These are phyloP conservation scores for Oedothorax gibbosus DNA, from an alignment of 1,140 invertebrate genomes.

Conservation along the genomic window DNA sequence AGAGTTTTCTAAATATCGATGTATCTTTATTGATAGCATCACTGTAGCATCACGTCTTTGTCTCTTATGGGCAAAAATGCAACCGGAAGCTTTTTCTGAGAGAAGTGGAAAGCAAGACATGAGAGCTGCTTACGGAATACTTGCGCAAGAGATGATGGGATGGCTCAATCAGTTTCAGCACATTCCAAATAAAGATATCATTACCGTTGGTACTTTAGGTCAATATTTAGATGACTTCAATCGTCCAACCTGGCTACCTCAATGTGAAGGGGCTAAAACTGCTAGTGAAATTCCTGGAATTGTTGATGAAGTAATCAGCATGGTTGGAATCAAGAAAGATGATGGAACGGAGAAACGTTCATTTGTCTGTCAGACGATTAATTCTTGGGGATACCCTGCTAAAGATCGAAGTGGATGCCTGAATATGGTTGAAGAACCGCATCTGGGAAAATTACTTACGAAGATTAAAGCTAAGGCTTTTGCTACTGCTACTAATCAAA, in stretches of 20 bases:
- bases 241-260: slow-evolving; percentile 25
- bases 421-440: slow-evolving; percentile 43
- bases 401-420: slow-evolving; percentile 43
- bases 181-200: slow-evolving; percentile 28
- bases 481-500: slow-evolving; percentile 2
- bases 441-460: slow-evolving; percentile 33
- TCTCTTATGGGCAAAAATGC: slow-evolving; percentile 33
- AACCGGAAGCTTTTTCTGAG: slow-evolving; percentile 44
- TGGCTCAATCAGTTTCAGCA: slow-evolving; percentile 33
- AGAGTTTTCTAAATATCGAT: slow-evolving; percentile 29
- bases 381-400: slow-evolving; percentile 34
- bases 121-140: slow-evolving; percentile 37
- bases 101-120: slow-evolving; percentile 22
- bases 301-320: slow-evolving; percentile 34
- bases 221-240: slow-evolving; percentile 21
- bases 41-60: slow-evolving; percentile 30
- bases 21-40: slow-evolving; percentile 37
- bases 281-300: slow-evolving; percentile 19
- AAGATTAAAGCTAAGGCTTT: slow-evolving; percentile 33
- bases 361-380: slow-evolving; percentile 39
- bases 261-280: slow-evolving; percentile 31
- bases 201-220: slow-evolving; percentile 26
- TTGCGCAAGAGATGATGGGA: slow-evolving; percentile 27
- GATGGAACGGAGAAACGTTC: slow-evolving; percentile 30
- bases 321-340: slow-evolving; percentile 43